phyloP scores from a whole-genome alignment of 2,888 invertebrate genomes.

The Deilephila elpenor region DNA sequence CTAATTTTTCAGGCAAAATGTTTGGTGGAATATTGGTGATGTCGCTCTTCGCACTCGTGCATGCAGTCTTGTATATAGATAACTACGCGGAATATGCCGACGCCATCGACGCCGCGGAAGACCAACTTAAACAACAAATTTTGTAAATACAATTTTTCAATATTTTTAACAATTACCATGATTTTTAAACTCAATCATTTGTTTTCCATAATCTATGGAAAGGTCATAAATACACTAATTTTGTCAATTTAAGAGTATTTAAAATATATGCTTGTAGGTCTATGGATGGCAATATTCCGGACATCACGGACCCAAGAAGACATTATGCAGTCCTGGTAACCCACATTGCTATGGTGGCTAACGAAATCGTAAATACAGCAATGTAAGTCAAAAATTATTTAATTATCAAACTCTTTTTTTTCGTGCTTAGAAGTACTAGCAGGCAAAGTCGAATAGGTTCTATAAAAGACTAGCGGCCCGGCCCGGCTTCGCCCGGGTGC shows the following conservation, averaged over 20 bases:
- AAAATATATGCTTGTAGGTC: neutral
- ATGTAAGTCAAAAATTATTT: too few relatives aligned
- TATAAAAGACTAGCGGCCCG: too few relatives aligned
- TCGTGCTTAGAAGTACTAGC: too few relatives aligned
- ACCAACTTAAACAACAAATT: neutral
- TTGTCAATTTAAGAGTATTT: too few relatives aligned
- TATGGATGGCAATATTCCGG: neutral
- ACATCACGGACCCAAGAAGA: constrained; percentile 6
- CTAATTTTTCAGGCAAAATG: neutral
- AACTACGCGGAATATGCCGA: neutral
- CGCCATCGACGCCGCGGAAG: neutral
- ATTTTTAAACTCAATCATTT: too few relatives aligned
- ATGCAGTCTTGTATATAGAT: too few relatives aligned
- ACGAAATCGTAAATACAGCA: too few relatives aligned
- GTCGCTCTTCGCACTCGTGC: neutral
- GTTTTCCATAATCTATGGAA: too few relatives aligned
- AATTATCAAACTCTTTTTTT: too few relatives aligned
- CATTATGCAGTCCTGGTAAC: neutral
- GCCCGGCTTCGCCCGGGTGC: too few relatives aligned
- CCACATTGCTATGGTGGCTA: neutral
- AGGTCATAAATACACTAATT: too few relatives aligned
- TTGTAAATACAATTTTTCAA: neutral
- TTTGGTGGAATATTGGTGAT: neutral
- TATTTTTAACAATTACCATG: neutral
- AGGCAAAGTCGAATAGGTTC: too few relatives aligned